phyloP scores from a whole-genome alignment of 2,888 invertebrate genomes.

The Leucozona laternaria region DNA sequence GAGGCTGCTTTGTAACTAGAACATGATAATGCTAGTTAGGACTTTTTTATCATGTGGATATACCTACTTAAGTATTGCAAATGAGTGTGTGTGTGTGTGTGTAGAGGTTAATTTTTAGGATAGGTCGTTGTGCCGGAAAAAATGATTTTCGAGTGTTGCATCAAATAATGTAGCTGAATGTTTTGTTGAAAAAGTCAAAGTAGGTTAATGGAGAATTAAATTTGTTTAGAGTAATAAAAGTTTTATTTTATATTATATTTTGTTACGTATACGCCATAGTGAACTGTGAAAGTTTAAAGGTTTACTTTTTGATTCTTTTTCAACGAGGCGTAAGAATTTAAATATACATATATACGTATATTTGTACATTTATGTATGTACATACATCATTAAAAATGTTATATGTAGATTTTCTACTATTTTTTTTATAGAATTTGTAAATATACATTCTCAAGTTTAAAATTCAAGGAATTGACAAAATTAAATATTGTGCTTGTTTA shows the following conservation, averaged over 20 bases:
- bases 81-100: not conserved
- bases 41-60: not conserved
- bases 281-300: not conserved
- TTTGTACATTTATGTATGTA: too few species aligned
- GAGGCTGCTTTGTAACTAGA: conserved; percentile 26
- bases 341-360: too few species aligned
- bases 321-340: not conserved
- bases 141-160: conserved; percentile 39
- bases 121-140: conserved; percentile 40
- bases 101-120: conserved; percentile 31
- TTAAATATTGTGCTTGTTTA: too few species aligned
- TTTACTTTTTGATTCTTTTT: not conserved
- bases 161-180: conserved; percentile 17
- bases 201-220: conserved; percentile 38
- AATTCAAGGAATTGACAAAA: too few species aligned
- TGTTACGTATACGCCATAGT: conserved; percentile 32
- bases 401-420: too few species aligned
- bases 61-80: not conserved
- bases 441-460: too few species aligned
- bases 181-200: conserved; percentile 23
- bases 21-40: conserved; percentile 25
- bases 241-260: not conserved
- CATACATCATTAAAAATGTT: too few species aligned
- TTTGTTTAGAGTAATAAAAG: not conserved
- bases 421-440: too few species aligned